These are phyloP conservation scores for Cyanocitta stelleri DNA, from an alignment of 2,113 vertebrate genomes.

Conservation along the genomic window DNA sequence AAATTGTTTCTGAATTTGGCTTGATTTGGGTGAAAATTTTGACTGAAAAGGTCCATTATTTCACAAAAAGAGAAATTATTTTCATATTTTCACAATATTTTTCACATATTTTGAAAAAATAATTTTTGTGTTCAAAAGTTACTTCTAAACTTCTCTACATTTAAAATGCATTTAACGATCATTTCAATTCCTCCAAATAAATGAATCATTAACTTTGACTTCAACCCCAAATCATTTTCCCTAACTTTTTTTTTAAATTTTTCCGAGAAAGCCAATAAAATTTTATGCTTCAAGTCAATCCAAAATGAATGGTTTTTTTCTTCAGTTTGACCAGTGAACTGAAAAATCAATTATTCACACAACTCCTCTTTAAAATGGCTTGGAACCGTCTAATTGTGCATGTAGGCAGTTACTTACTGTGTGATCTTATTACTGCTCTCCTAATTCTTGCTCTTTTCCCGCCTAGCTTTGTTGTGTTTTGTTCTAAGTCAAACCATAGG, in stretches of 20 bases:
- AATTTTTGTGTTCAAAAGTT: background rate
- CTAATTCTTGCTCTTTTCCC: background rate
- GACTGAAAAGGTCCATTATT: background rate
- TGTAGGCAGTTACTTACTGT: background rate
- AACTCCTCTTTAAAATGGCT: constrained; percentile 22
- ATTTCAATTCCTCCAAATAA: background rate
- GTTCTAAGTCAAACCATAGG: background rate
- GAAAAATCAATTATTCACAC: constrained; percentile 46
- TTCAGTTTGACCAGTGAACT: constrained; percentile 27
- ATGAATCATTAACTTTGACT: background rate
- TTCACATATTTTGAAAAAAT: background rate
- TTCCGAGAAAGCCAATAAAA: constrained; percentile 14
- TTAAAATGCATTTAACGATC: background rate
- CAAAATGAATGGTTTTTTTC: background rate
- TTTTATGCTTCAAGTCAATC: constrained; percentile 6
- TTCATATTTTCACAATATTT: background rate
- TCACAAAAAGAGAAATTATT: background rate
- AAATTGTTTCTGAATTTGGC: background rate
- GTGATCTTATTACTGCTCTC: background rate
- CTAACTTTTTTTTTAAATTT: background rate
- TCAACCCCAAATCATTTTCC: background rate
- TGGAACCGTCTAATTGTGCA: constrained; percentile 4
- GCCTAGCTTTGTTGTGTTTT: background rate
- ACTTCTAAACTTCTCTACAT: background rate
- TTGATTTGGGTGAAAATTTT: background rate